These are phyloP conservation scores for Oedothorax gibbosus DNA, from an alignment of 1,140 invertebrate genomes.

Conservation along the genomic window DNA sequence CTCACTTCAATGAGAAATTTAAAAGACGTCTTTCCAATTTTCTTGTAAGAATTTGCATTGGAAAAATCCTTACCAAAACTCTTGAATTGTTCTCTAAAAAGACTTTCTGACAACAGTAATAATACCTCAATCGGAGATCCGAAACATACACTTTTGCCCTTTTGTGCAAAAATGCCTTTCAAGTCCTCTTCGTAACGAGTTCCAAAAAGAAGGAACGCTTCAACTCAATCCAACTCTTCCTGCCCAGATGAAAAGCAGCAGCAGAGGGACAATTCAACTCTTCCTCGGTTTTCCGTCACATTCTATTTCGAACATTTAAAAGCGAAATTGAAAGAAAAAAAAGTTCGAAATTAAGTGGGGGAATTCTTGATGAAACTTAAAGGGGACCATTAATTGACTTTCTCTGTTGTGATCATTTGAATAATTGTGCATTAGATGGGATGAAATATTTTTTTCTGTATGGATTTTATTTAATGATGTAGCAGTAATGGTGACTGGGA, in stretches of 20 bases:
- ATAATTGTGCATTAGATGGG: slow-evolving; percentile 50
- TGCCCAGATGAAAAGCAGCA: slow-evolving; percentile 35
- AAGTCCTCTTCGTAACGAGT: slow-evolving; percentile 50
- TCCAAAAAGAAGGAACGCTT: slow-evolving; percentile 49
- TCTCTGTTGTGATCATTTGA: slow-evolving; percentile 57
- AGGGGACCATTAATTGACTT: slow-evolving; percentile 49
- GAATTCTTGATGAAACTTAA: slow-evolving; percentile 45
- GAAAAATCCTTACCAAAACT: slow-evolving; percentile 47
- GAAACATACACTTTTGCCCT: slow-evolving; percentile 40
- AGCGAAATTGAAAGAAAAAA: not conserved
- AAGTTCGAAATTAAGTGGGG: slow-evolving; percentile 1
- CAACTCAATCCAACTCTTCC: slow-evolving; percentile 53
- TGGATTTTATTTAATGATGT: slow-evolving; percentile 52
- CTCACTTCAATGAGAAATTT: slow-evolving; percentile 35
- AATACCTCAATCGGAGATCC: slow-evolving; percentile 52
- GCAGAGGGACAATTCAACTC: slow-evolving; percentile 54
- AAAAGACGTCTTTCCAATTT: slow-evolving; percentile 48
- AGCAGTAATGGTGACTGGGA: not conserved
- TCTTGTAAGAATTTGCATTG: slow-evolving; percentile 8
- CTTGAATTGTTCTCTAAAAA: slow-evolving; percentile 17
- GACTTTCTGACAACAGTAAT: slow-evolving; percentile 52
- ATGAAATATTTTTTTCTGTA: slow-evolving; percentile 47
- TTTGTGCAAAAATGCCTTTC: slow-evolving; percentile 43
- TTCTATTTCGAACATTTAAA: slow-evolving; percentile 27
- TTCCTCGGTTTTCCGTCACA: slow-evolving; percentile 55